phyloP scores from a whole-genome alignment of 2,113 vertebrate species.

The Poecilia latipinna region DNA sequence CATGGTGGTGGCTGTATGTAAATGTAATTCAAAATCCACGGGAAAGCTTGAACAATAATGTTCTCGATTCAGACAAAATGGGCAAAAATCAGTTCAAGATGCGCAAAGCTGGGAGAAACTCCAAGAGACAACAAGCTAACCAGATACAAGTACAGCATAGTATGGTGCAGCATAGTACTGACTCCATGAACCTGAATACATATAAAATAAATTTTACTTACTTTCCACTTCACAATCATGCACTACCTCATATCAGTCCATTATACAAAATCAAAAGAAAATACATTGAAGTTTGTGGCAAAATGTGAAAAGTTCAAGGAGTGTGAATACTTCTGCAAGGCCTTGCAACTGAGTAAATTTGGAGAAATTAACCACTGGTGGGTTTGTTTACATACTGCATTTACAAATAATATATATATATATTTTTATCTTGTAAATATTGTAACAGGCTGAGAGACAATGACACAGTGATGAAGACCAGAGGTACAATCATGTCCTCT shows the following conservation, averaged over 20 bases:
- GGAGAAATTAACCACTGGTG: slow-evolving; percentile 16
- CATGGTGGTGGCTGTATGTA: no score
- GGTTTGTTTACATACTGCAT: background rate
- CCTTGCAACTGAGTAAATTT: slow-evolving; percentile 4
- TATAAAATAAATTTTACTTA: background rate
- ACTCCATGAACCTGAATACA: no score
- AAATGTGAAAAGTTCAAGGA: background rate
- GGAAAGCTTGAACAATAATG: no score
- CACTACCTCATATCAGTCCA: background rate
- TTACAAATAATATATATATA: background rate
- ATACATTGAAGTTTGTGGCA: background rate
- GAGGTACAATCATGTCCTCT: slow-evolving; percentile 51
- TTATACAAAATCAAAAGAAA: background rate
- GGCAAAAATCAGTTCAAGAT: background rate
- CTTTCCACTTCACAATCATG: background rate
- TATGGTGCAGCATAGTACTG: background rate
- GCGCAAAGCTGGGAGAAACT: background rate
- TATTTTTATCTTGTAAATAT: slow-evolving; percentile 19
- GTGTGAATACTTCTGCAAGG: background rate
- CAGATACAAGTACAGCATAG: background rate
- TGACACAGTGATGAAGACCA: slow-evolving; percentile 41
- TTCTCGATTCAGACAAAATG: background rate
- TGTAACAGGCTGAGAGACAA: slow-evolving; percentile 38
- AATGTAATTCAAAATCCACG: no score
- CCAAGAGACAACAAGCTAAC: background rate